phyloP scores from a whole-genome alignment of 2,113 vertebrate species.

The Sinocyclocheilus rhinocerous region DNA sequence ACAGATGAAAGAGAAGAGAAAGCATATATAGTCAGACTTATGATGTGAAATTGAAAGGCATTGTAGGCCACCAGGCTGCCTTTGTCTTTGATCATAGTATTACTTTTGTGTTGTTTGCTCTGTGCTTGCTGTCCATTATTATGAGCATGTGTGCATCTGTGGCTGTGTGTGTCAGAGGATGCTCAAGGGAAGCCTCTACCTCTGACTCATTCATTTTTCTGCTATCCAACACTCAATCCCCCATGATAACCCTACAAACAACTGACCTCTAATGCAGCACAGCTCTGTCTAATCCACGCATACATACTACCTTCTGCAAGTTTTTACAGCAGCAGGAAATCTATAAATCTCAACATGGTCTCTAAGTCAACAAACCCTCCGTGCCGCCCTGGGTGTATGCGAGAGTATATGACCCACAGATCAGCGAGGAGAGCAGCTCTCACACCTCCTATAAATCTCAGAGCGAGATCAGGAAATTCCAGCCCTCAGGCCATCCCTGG shows the following conservation, averaged over 20 bases:
- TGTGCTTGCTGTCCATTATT: conserved; percentile 47
- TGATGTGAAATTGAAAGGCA: neutral
- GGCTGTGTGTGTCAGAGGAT: conserved; percentile 49
- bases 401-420: conserved; percentile 22
- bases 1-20: neutral
- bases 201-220: neutral
- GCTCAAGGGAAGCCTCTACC: conserved; percentile 17
- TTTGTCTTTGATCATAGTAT: neutral
- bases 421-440: conserved; percentile 21
- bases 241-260: conserved; percentile 18
- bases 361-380: conserved; percentile 41
- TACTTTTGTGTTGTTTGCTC: neutral
- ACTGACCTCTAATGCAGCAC: conserved; percentile 36
- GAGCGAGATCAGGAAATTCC: conserved; percentile 53
- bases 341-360: conserved; percentile 67
- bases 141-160: conserved; percentile 45
- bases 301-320: conserved; percentile 4
- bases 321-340: conserved; percentile 50
- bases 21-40: neutral
- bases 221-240: conserved; percentile 31
- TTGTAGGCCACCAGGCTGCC: neutral
- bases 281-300: conserved; percentile 31
- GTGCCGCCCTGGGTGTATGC: neutral
- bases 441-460: conserved; percentile 35
- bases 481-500: conserved; percentile 31